Evolutionary conservation across 2,888 invertebrate genomes (phyloP).

Genomic region (Plebejus anna): DNA sequence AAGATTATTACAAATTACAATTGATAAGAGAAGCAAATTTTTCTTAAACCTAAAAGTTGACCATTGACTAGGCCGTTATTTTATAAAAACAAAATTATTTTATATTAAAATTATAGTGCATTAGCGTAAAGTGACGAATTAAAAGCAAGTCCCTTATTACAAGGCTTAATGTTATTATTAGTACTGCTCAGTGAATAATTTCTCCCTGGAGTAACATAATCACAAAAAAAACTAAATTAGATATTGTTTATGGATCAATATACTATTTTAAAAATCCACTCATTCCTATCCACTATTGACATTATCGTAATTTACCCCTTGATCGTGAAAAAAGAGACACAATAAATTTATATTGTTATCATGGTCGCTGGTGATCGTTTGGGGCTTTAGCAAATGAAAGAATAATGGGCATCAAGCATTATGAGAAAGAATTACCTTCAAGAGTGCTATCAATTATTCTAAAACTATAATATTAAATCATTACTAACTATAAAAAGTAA

Average conservation of each 20-base stretch:
- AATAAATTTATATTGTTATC: too few relatives aligned
- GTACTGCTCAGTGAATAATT: neutral
- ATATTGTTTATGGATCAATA: neutral
- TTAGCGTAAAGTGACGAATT: neutral
- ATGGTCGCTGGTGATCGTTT: too few relatives aligned
- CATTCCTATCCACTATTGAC: neutral
- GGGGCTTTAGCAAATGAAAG: too few relatives aligned
- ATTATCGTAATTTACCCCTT: neutral
- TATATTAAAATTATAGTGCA: neutral
- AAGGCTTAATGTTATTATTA: neutral
- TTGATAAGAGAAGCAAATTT: constrained; percentile 1
- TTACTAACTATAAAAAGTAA: neutral
- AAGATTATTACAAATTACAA: neutral
- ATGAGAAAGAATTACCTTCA: neutral
- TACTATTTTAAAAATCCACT: neutral
- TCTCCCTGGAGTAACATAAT: too few relatives aligned
- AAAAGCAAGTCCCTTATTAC: neutral
- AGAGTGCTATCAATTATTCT: neutral
- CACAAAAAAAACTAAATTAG: neutral
- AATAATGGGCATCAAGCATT: neutral
- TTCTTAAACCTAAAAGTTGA: constrained; percentile 11
- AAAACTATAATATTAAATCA: neutral
- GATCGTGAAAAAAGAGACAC: too few relatives aligned
- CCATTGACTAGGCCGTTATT: constrained; percentile 18
- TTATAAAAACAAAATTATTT: constrained; percentile 7